phyloP scores from a whole-genome alignment of 1,140 invertebrate genomes.

The Bombus vancouverensis region DNA sequence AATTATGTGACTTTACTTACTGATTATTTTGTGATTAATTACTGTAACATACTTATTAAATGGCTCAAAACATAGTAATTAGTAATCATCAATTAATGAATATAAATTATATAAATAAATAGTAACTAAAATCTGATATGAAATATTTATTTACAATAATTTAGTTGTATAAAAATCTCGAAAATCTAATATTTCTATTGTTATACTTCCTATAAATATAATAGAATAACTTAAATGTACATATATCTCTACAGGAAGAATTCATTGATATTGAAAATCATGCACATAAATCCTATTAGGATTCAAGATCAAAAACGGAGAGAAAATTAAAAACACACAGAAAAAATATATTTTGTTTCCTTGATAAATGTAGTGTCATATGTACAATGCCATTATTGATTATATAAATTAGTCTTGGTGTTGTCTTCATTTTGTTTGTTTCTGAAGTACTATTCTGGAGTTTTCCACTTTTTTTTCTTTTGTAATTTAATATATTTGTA shows the following conservation, averaged over 20 bases:
- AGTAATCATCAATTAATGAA: conserved; percentile 11
- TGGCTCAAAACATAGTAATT: background rate
- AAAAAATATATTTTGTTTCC: conserved; percentile 74
- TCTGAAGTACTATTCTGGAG: conserved; percentile 53
- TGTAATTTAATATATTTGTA: conserved; percentile 30
- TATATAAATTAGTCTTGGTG: conserved; percentile 76
- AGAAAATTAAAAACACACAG: conserved; percentile 71
- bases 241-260: conserved; percentile 46
- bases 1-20: background rate
- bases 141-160: conserved; percentile 66
- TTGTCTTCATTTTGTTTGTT: conserved; percentile 58
- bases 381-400: conserved; percentile 78
- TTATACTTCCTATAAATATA: conserved; percentile 31
- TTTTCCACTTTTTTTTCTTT: conserved; percentile 27
- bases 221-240: conserved; percentile 24
- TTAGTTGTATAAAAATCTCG: conserved; percentile 59
- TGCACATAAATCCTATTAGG: conserved; percentile 23
- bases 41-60: conserved; percentile 6
- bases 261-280: conserved; percentile 32
- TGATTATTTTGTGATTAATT: conserved; percentile 20
- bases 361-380: conserved; percentile 75
- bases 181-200: conserved; percentile 38
- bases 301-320: conserved; percentile 33
- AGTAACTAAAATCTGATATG: conserved; percentile 12
- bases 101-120: conserved; percentile 14